phyloP scores from a whole-genome alignment of 2,797 vertebrate genomes.

The Odontamblyopus lacepedii region DNA sequence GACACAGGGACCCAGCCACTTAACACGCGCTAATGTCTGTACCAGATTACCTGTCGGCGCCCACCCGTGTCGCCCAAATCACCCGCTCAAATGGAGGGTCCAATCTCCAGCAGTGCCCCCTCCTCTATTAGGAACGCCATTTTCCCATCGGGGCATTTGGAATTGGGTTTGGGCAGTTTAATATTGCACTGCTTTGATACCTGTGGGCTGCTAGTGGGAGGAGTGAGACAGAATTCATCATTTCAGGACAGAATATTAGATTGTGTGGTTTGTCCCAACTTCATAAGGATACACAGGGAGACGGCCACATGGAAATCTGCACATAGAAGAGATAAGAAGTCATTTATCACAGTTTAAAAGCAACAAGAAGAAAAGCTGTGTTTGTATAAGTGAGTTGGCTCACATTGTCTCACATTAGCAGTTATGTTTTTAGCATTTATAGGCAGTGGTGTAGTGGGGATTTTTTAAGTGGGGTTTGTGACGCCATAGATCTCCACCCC shows the following conservation, averaged over 20 bases:
- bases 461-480: no score
- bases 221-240: conserved; percentile 73
- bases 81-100: conserved; percentile 51
- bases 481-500: no score
- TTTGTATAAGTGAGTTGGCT: not conserved
- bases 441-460: no score
- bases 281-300: conserved; percentile 54
- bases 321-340: conserved; percentile 9
- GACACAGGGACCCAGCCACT: conserved; percentile 68
- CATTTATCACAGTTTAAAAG: conserved; percentile 53
- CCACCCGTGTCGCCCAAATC: conserved; percentile 45
- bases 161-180: conserved; percentile 76
- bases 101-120: conserved; percentile 42
- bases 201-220: conserved; percentile 58
- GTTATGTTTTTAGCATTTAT: no score
- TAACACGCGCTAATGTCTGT: conserved; percentile 71
- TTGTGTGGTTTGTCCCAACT: conserved; percentile 65
- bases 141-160: conserved; percentile 67
- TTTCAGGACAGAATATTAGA: conserved; percentile 77
- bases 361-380: not conserved
- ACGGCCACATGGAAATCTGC: conserved; percentile 53
- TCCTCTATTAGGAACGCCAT: conserved; percentile 66
- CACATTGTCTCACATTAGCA: no score
- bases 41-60: conserved; percentile 72
- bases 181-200: conserved; percentile 69